Evolutionary conservation across 2,888 invertebrate genomes (phyloP).

Genomic region (Leucoma salicis): DNA sequence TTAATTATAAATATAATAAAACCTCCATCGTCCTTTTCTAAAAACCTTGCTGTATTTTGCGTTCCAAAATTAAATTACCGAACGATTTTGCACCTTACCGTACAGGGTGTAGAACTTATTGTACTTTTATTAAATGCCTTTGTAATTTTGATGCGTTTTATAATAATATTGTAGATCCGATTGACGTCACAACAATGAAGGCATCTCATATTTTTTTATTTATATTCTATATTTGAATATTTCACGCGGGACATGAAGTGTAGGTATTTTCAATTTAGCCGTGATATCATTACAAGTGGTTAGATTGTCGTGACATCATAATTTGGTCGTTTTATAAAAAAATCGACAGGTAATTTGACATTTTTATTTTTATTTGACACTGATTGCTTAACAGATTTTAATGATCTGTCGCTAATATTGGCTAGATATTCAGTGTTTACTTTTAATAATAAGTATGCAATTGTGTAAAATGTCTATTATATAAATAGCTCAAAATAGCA

Average conservation of each 20-base stretch:
- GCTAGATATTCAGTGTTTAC: no score
- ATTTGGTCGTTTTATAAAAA: slow-evolving; percentile 44
- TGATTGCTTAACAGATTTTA: no score
- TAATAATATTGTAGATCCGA: slow-evolving; percentile 74
- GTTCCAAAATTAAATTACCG: slow-evolving; percentile 40
- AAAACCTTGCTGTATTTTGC: slow-evolving; percentile 46
- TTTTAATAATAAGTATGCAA: no score
- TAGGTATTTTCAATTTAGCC: slow-evolving; percentile 57
- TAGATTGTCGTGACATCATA: slow-evolving; percentile 52
- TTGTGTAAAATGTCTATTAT: slow-evolving; percentile 8
- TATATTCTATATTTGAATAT: slow-evolving; percentile 67
- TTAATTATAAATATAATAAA: slow-evolving; percentile 82
- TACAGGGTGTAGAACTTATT: slow-evolving; percentile 40
- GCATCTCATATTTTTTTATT: slow-evolving; percentile 67
- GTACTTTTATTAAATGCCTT: slow-evolving; percentile 32
- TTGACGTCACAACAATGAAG: slow-evolving; percentile 72
- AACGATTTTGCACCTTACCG: slow-evolving; percentile 55
- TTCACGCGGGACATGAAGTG: slow-evolving; percentile 64
- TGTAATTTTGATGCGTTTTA: slow-evolving; percentile 46
- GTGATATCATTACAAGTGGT: slow-evolving; percentile 51
- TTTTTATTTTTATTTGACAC: slow-evolving; percentile 26
- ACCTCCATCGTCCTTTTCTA: slow-evolving; percentile 70
- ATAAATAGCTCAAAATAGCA: not conserved
- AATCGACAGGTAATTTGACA: slow-evolving; percentile 29
- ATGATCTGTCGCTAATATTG: no score